A percentile compares a stretch with the other conserved stretches of the same genome.
Conservation (phyloP, 2,113 vertebrate species). For the Orientallactaga bullata region DNA sequence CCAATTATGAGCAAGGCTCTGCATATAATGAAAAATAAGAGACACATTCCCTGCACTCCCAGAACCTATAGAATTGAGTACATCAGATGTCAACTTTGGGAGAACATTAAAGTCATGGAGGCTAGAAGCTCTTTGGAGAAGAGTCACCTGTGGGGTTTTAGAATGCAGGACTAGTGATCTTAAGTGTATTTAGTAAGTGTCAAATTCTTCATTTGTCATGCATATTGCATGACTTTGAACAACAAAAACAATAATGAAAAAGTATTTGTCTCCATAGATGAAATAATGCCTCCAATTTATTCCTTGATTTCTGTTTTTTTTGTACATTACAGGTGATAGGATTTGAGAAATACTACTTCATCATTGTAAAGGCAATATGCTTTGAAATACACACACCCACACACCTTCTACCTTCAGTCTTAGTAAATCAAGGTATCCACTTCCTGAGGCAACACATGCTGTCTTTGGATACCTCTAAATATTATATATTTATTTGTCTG, state of each 20-base stretch:
- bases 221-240: neutral
- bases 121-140: neutral
- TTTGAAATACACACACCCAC: neutral
- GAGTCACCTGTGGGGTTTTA: neutral
- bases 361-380: neutral
- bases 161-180: neutral
- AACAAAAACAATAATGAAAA: neutral
- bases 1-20: neutral
- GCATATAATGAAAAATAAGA: neutral
- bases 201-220: neutral
- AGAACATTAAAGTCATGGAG: neutral
- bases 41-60: neutral
- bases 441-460: neutral
- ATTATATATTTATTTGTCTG: neutral
- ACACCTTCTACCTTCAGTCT: neutral
- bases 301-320: neutral
- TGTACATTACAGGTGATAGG: neutral
- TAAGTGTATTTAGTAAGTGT: neutral
- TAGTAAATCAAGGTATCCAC: neutral
- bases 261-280: neutral
- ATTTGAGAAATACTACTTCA: neutral
- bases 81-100: neutral
- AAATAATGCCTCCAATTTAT: neutral
- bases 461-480: neutral
- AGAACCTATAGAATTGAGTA: conserved; percentile 32